Evolutionary conservation across 2,113 vertebrate genomes (phyloP).

Genomic region (Ciconia stormi): DNA sequence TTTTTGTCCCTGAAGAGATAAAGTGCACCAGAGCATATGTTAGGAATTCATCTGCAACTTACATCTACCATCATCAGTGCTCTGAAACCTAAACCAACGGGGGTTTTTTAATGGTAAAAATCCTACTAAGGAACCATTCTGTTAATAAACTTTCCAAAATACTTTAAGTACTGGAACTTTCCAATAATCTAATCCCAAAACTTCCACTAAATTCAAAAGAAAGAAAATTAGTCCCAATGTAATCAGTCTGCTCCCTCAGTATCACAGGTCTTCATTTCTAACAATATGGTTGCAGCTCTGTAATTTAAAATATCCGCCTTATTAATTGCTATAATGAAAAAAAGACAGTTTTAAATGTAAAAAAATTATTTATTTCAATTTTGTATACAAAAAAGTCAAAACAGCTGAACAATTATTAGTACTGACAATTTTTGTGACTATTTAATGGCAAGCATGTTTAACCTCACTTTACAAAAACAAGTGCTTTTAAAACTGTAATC

Average conservation of each 20-base stretch:
- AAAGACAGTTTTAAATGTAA: neutral
- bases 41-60: neutral
- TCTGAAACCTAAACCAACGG: neutral
- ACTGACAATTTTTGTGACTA: neutral
- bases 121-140: neutral
- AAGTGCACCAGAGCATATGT: neutral
- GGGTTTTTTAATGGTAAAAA: neutral
- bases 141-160: neutral
- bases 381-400: neutral
- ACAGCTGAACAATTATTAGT: neutral
- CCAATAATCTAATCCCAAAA: neutral
- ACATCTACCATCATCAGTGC: neutral
- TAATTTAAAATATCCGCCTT: neutral
- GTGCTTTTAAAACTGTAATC: neutral
- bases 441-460: neutral
- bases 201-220: neutral
- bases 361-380: conserved; percentile 49
- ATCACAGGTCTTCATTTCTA: neutral
- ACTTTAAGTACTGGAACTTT: neutral
- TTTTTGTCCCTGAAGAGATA: neutral
- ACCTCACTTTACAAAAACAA: neutral
- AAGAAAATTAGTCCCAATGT: neutral
- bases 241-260: neutral
- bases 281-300: neutral
- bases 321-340: neutral